Conservation (phyloP, 2,797 vertebrate species). For the Corythornis leucogaster region DNA sequence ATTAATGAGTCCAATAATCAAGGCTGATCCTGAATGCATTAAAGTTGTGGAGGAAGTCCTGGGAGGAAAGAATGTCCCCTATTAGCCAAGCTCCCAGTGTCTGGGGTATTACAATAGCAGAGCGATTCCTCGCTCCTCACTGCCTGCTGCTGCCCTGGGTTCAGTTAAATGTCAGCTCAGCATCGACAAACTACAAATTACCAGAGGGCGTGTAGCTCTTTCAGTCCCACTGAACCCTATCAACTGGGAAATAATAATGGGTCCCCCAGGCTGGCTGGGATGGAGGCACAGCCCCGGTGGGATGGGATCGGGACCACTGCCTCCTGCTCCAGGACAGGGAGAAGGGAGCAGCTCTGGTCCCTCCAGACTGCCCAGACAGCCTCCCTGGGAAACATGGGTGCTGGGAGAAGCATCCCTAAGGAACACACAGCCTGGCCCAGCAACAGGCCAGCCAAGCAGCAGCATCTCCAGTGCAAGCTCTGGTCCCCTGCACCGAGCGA, state of each 20-base stretch:
- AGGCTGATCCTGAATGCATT: slow-evolving; percentile 10
- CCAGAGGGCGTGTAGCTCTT: slow-evolving; percentile 61
- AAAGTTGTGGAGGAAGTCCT: slow-evolving; percentile 22
- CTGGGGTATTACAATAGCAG: slow-evolving; percentile 28
- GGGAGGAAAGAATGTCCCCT: slow-evolving; percentile 64
- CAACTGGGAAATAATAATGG: slow-evolving; percentile 38
- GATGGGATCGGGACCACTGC: background rate
- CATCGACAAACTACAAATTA: slow-evolving; percentile 64
- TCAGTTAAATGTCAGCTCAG: slow-evolving; percentile 70
- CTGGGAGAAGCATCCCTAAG: background rate
- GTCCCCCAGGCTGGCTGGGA: slow-evolving; percentile 30
- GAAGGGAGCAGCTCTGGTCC: background rate
- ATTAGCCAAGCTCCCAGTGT: slow-evolving; percentile 52
- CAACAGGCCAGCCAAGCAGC: background rate
- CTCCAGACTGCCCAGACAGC: background rate
- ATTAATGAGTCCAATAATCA: background rate
- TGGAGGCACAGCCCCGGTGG: background rate
- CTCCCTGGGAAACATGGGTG: fast-evolving
- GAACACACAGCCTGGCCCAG: background rate
- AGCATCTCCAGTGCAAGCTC: background rate
- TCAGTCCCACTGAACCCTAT: slow-evolving; percentile 67
- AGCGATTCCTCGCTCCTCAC: slow-evolving; percentile 41
- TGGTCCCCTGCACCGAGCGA: background rate
- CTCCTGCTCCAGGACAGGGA: background rate
- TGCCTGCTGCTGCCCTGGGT: slow-evolving; percentile 70